A percentile compares a stretch with the other conserved stretches of the same genome.
phyloP scores from a whole-genome alignment of 2,113 vertebrate species.

The Numenius arquata region DNA sequence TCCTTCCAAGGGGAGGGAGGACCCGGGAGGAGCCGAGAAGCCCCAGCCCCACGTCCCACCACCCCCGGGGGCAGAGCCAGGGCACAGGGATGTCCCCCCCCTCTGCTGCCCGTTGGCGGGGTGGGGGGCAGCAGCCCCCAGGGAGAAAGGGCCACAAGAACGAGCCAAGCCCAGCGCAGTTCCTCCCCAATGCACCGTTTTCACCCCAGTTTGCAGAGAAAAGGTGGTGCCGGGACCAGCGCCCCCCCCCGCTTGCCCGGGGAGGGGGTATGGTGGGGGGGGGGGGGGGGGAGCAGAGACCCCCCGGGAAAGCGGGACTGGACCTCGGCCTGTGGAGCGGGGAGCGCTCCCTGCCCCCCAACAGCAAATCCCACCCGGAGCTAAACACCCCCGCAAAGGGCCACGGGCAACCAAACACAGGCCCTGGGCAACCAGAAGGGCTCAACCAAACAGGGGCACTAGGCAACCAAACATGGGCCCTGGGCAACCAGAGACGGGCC shows the following conservation, averaged over 20 bases:
- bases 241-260: rapidly evolving
- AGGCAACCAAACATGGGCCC: not conserved
- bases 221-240: rapidly evolving
- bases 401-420: not conserved
- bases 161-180: not conserved
- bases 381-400: not conserved
- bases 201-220: too few species aligned
- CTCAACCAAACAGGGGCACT: not conserved
- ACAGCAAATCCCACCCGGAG: not conserved
- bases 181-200: too few species aligned
- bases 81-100: not conserved
- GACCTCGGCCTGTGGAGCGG: not conserved
- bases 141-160: not conserved
- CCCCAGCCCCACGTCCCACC: not conserved
- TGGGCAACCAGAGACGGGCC: too few species aligned
- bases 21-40: not conserved
- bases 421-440: too few species aligned
- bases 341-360: rapidly evolving
- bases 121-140: not conserved
- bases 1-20: not conserved
- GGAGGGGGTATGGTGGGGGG: rapidly evolving
- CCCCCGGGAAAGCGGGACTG: not conserved
- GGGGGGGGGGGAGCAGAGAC: not conserved
- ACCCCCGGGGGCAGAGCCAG: not conserved
- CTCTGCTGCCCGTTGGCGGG: too few species aligned